Evolutionary conservation across 2,113 vertebrate species (phyloP), one percentile per base, ranked within the genome.

Genomic region (Nematolebias whitei): DNA sequence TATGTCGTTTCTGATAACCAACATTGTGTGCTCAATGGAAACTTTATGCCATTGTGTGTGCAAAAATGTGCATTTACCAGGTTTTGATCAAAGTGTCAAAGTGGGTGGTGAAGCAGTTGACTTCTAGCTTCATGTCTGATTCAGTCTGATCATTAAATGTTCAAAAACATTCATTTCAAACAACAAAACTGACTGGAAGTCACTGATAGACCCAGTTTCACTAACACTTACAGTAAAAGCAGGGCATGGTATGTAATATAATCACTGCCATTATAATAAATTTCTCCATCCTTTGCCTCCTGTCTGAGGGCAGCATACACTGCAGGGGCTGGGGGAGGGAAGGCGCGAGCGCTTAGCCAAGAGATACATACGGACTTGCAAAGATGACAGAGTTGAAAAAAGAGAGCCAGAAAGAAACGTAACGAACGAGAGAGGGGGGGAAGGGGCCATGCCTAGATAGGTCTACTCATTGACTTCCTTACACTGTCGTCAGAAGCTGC

Each of bases 401-500:
- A 83, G 73, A 88, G 73, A 85, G 79, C 78, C 76, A 80, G 70
- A 86, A 74, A 86, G 81, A 89, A 84, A 84, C 68, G 71, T 71
- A 74, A 77, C 80, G 64, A 26, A 84, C 70, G 78, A 83, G 79
- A 79, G 32, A 35, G 32, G 32, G 63, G 79, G 84, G 81, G 84
- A n/a, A n/a, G n/a, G n/a, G 80, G 82, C 93, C 95, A 93, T 94
- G 95, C 95, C 96, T 93, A 87, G 71, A 91, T 94, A 91, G 87
- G 86, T 90, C 91, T 93, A 80, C 90, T 85, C 84, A 82, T 74
- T 82, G 87, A 86, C 94, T 87, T 95, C 93, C 96, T 95, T 93
- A 92, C 95, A 85, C 94, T 93, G 90, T 92, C 92, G 23, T 90
- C 91, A 78, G 94, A 83, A 93, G 95, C 96, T 93, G 96, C 96